Evolutionary conservation across 2,113 vertebrate genomes (phyloP).

Genomic region (Spermophilus dauricus): DNA sequence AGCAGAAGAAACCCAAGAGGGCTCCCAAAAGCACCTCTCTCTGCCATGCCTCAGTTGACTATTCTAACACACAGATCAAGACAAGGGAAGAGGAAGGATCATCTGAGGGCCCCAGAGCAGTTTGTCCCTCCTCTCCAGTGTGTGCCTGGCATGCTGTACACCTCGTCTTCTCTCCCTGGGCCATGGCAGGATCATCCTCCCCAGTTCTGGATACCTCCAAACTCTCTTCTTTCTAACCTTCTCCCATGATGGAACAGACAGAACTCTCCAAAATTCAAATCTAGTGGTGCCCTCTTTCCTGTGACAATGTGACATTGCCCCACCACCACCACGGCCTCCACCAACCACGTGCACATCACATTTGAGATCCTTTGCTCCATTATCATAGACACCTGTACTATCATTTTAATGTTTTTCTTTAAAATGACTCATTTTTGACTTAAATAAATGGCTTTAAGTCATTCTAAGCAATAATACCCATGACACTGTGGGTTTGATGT

Average conservation of each 20-base stretch:
- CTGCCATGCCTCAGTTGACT: not conserved
- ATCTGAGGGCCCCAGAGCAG: not conserved
- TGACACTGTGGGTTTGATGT: constrained; percentile 56
- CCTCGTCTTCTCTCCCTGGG: not conserved
- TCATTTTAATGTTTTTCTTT: not conserved
- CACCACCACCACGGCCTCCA: not conserved
- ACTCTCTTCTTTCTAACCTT: not conserved
- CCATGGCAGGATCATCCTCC: no score
- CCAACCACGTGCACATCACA: not conserved
- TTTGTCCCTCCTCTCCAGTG: not conserved
- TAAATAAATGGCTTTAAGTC: constrained; percentile 4
- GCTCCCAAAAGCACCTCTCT: accelerated
- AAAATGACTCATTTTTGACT: constrained; percentile 51
- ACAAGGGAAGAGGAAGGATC: not conserved
- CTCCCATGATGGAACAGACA: not conserved
- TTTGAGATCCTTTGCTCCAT: not conserved
- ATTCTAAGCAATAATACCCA: constrained; percentile 5
- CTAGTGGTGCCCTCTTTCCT: not conserved
- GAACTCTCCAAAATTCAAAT: not conserved
- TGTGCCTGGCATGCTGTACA: not conserved
- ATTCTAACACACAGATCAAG: not conserved
- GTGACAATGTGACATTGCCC: not conserved
- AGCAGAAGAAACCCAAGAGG: not conserved
- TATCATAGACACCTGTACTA: not conserved
- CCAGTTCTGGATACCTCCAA: not conserved